Evolutionary conservation across 2,888 invertebrate species (phyloP).

Genomic region (Caenorhabditis sp.): DNA sequence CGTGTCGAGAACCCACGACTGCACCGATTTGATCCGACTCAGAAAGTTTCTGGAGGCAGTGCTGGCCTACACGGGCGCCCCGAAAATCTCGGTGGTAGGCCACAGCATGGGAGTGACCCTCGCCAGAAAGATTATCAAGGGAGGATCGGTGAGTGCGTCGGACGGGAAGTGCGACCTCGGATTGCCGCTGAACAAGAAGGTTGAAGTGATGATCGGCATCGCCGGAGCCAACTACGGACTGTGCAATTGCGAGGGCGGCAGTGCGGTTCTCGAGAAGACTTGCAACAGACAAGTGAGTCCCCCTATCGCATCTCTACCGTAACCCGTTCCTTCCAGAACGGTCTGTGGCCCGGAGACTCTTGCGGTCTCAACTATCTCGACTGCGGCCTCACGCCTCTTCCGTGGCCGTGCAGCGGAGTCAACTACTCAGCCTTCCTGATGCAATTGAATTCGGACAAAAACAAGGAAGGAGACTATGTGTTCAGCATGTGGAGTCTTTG

Average conservation of each 20-base stretch:
- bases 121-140: conserved; percentile 66
- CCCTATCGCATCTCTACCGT: neutral
- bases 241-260: conserved; percentile 70
- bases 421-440: conserved; percentile 60
- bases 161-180: conserved; percentile 66
- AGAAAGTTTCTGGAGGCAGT: conserved; percentile 70
- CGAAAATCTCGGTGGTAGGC: conserved; percentile 65
- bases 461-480: conserved; percentile 61
- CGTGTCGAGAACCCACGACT: conserved; percentile 66
- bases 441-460: conserved; percentile 61
- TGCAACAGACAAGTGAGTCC: conserved; percentile 64
- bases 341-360: conserved; percentile 72
- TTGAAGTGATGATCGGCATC: conserved; percentile 73
- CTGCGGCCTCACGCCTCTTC: conserved; percentile 59
- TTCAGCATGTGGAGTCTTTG: conserved; percentile 67
- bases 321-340: too few species aligned
- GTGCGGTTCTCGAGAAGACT: conserved; percentile 63
- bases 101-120: conserved; percentile 76
- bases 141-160: conserved; percentile 50
- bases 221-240: conserved; percentile 75
- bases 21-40: conserved; percentile 61
- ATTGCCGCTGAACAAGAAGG: conserved; percentile 58
- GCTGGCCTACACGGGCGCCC: conserved; percentile 63
- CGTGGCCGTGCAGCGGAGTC: conserved; percentile 58
- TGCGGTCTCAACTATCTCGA: conserved; percentile 67